phyloP scores from a whole-genome alignment of 2,113 vertebrate genomes.

The Mobula hypostoma region DNA sequence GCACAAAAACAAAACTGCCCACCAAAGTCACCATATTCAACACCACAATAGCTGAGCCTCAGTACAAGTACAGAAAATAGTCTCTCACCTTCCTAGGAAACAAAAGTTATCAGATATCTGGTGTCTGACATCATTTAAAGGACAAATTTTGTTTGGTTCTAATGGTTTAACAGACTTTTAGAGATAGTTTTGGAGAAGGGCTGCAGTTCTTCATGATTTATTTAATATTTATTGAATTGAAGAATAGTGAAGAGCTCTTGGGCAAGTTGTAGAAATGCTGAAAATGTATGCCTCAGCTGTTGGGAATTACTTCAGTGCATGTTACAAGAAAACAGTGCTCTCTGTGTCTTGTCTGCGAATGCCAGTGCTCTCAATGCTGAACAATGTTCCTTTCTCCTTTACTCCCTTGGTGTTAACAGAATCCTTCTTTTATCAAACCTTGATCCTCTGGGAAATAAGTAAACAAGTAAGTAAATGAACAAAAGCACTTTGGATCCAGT shows the following conservation, averaged over 20 bases:
- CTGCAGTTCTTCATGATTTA: not conserved
- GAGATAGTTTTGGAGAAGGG: not conserved
- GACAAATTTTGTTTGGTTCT: not conserved
- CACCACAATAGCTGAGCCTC: not conserved
- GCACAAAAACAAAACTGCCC: slow-evolving; percentile 10
- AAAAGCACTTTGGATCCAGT: no score
- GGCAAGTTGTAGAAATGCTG: not conserved
- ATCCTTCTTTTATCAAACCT: not conserved
- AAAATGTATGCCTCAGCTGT: not conserved
- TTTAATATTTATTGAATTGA: not conserved
- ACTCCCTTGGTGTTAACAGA: not conserved
- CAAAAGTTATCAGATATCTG: not conserved
- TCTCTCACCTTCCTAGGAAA: not conserved
- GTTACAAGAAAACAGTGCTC: not conserved
- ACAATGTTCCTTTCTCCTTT: not conserved
- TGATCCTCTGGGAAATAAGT: no score
- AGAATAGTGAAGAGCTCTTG: not conserved
- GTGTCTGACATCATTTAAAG: not conserved
- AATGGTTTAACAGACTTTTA: not conserved
- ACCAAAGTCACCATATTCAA: not conserved
- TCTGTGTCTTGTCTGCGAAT: not conserved
- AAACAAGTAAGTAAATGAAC: no score
- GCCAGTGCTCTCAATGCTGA: not conserved
- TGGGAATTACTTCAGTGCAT: not conserved
- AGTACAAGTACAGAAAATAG: not conserved